Base-by-base conservation (phyloP, 2,888 invertebrate genomes). In the Volucella inanis region DNA sequence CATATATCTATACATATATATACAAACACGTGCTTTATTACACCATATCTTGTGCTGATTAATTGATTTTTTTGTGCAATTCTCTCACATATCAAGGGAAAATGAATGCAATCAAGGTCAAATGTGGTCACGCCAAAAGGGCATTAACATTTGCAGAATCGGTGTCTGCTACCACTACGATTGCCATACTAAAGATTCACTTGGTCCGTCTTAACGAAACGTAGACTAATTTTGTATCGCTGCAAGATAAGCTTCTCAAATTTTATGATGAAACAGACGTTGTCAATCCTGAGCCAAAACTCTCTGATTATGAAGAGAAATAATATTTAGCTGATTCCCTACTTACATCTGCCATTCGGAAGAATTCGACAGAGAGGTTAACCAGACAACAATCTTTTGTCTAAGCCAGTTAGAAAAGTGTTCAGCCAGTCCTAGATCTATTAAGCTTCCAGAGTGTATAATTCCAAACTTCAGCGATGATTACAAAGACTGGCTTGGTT, bases 401-500 rank as follows among this genome's bases (percentile, higher is more conserved):
- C 3, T 3, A n/a, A 22, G 3, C 18, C 18, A 22, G 18, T 22
- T 22, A 3, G 18, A 22, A 22, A 49, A 49, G 3, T 8, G 31
- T 22, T n/a, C 10, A 54, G 10, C 14, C 10, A 54, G 43, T 14
- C 11, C 52, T 18, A 43, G 45, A 43, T 10, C 68, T 0, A 12
- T 67, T 0, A 6, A 84, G 0, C 45, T 22, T 22, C 18, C 18
- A 22, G 18, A 22, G 18, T 22, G 18, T 22, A 22, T 22, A 22
- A 22, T 87, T 50, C 72, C 64, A 10, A 22, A 39, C 6, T 87
- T 84, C 61, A 10, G 59, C 15, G 87, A 86, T n/a, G 49, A 72
- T 8, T 87, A 79, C 41, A 85, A 83, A 18, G 76, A 83, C 45
- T 87, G 86, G 86, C 80, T 80, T 1, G 43, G 78, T 14, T 86